Conservation (phyloP, 2,113 vertebrate genomes). For the Ptilonorhynchus violaceus region DNA sequence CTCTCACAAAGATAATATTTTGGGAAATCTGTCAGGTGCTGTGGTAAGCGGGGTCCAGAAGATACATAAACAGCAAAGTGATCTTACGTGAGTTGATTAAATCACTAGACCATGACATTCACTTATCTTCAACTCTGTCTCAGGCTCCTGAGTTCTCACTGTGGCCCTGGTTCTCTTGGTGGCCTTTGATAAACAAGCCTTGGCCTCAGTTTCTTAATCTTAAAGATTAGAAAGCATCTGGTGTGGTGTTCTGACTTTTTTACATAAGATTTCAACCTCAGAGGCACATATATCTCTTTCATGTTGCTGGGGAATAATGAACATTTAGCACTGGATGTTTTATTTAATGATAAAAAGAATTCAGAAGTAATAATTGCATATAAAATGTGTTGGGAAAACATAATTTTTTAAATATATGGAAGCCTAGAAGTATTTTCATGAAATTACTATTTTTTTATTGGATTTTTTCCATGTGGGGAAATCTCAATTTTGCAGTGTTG, state of each 20-base stretch:
- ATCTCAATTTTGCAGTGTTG: neutral
- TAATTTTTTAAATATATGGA: neutral
- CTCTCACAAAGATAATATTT: neutral
- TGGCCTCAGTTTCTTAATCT: slow-evolving; percentile 5
- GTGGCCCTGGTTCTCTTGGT: neutral
- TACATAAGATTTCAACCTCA: neutral
- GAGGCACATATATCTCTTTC: neutral
- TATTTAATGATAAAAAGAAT: neutral
- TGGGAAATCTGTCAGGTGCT: neutral
- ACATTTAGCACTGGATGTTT: neutral
- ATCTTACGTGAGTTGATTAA: neutral
- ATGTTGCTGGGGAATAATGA: neutral
- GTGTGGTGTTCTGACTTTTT: neutral
- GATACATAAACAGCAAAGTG: neutral
- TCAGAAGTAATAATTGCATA: neutral
- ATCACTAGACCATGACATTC: neutral
- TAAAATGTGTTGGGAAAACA: neutral
- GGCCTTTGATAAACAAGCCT: neutral
- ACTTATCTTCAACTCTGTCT: neutral
- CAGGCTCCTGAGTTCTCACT: neutral
- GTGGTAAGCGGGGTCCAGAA: neutral
- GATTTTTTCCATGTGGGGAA: neutral
- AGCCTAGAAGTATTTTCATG: neutral
- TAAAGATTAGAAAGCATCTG: neutral
- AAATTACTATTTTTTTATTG: neutral